Base-by-base conservation (phyloP, 2,113 vertebrate genomes). In the Potamarius usumacintae region DNA sequence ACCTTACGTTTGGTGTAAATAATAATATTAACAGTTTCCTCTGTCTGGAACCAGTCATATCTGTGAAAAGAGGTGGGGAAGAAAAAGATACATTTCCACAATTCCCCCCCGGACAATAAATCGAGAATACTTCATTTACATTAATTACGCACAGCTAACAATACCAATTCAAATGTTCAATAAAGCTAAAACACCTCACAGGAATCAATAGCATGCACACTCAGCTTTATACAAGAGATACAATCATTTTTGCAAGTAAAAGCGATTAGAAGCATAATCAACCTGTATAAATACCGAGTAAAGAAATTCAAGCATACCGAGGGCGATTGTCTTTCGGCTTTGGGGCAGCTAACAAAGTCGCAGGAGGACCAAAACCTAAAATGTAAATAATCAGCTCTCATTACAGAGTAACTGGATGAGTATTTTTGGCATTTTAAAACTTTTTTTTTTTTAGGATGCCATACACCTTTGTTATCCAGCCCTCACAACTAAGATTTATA, bases 31-130 rank as follows among this genome's bases (percentile, higher is more conserved):
- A 99, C 92, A 18, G 91, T 93, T 78, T 65, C 93, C 20, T 97
- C 96, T 27, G 97, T 98, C 88, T 99, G 98, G 94, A 99, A 99
- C 98, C 98, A 99, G 87, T 99, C 97, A 71, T 95, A 99, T 94
- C 98, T 99, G 91, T 80, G 93, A 92, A 25, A 93, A 60, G 17
- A 87, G 1, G 17, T 1, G 25, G 50, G 34, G 6, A 48, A 15
- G 9, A 57, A 30, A 30, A 30, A 55, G 14, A 58, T 34, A 18
- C 76, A 79, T 34, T 80, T 30, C 17, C 11, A 30, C 52, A 53
- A 27, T 7, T 57, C 25, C 5, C 55, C 17, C 9, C 27, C 25
- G 30, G 2, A 57, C 10, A 57, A 63, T 78, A 53, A 63, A 58
- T 48, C n/a, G 18, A 34, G 9, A 34, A 34, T 34, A 0, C 1